phyloP scores from a whole-genome alignment of 2,888 invertebrate species.

The Cephonodes hylas region DNA sequence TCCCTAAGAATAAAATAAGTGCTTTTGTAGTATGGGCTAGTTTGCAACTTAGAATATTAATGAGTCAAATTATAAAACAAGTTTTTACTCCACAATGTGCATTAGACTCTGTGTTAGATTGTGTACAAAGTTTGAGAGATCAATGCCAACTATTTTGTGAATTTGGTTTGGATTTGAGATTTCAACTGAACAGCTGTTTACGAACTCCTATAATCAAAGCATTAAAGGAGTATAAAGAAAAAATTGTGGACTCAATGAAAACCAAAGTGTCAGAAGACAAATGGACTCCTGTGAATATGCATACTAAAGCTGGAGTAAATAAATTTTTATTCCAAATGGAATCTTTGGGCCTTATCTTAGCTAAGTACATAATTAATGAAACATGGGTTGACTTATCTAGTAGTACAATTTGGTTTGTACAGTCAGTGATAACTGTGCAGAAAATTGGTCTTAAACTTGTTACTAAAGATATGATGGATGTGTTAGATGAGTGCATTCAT shows the following conservation, averaged over 20 bases:
- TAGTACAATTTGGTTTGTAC: slow-evolving; percentile 90
- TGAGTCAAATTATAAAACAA: slow-evolving; percentile 91
- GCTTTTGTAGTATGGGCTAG: slow-evolving; percentile 95
- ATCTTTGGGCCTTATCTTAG: slow-evolving; percentile 85
- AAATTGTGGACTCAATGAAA: slow-evolving; percentile 91
- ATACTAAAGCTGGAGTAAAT: slow-evolving; percentile 85
- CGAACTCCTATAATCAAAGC: slow-evolving; percentile 88
- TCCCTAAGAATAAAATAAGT: slow-evolving; percentile 85
- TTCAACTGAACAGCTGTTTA: slow-evolving; percentile 93
- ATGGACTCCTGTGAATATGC: slow-evolving; percentile 91
- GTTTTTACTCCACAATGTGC: slow-evolving; percentile 94
- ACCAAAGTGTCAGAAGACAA: slow-evolving; percentile 89
- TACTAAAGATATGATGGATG: slow-evolving; percentile 87
- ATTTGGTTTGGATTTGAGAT: slow-evolving; percentile 93
- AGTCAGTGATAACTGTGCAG: slow-evolving; percentile 86
- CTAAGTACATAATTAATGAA: slow-evolving; percentile 82
- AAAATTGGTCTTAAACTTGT: slow-evolving; percentile 89
- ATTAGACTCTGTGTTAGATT: slow-evolving; percentile 91
- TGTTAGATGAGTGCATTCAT: slow-evolving; percentile 86
- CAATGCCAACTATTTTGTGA: slow-evolving; percentile 84
- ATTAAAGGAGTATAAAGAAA: slow-evolving; percentile 89
- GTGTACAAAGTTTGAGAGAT: slow-evolving; percentile 89
- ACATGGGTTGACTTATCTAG: slow-evolving; percentile 88
- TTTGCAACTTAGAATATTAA: slow-evolving; percentile 88
- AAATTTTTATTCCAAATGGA: slow-evolving; percentile 87